Base-by-base conservation (phyloP, 2,797 vertebrate genomes). In the Enteromius argenteus region DNA sequence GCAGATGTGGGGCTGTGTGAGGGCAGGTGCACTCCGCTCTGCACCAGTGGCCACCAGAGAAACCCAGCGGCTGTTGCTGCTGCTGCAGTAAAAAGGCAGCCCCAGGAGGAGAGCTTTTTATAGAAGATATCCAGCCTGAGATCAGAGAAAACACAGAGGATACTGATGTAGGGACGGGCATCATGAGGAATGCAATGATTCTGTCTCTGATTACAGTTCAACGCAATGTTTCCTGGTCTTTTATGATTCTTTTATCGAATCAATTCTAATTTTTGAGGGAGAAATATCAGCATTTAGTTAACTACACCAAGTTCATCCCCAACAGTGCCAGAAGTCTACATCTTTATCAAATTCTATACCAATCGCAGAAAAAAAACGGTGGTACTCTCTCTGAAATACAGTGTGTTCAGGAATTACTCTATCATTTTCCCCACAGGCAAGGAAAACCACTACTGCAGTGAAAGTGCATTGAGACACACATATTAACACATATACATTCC, bases 21-120 rank as follows among this genome's bases (percentile, higher is more conserved):
- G 79, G 83, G 58, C 86, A 82, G 79, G 83, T 87, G 79, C 79
- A 39, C 46, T 44, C 37, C 23, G 56, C 78, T 84, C 79, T 60
- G 73, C 77, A 81, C 83, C 82, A 78, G 79, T 71, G 44, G 79
- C 73, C 78, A 81, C 86, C 79, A 85, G 86, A 87, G 73, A 84
- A 73, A 81, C 56, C 75, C 64, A 44, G 60, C 53, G 72, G 53
- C 82, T 78, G 51, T 71, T 81, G 83, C 53, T 84, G 62, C 23
- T 79, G 67, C 74, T 53, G 62, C 56, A 80, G 51, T 42, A 58
- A 53, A 84, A 80, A 11, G 64, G 46, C 35, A 53, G 75, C 42
- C 76, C 67, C 60, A 46, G 67, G 83, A 72, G 75, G 30, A 72
- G 14, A 78, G 83, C 67, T 84, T 78, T 79, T 84, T 84, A 83